These are phyloP conservation scores for Drosophila grimshawi DNA, from an alignment of 1,140 invertebrate genomes.

Conservation along the genomic window DNA sequence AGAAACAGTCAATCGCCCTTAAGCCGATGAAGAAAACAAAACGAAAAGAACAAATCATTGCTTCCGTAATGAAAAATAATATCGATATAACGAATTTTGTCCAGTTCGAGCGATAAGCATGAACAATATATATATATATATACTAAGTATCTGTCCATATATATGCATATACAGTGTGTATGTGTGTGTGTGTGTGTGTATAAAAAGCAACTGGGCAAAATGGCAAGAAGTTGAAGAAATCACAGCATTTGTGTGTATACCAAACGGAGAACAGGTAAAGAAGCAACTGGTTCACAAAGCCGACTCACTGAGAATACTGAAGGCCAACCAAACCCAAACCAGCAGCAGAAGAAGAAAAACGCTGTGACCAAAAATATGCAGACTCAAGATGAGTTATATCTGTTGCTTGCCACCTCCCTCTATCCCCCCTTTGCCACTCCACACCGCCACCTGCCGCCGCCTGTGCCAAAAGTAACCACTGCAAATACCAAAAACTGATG, in stretches of 20 bases:
- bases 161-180: background rate
- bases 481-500: constrained; percentile 38
- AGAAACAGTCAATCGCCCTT: constrained; percentile 8
- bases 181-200: constrained; percentile 35
- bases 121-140: constrained; percentile 11
- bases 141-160: background rate
- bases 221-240: constrained; percentile 51
- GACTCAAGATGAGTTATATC: constrained; percentile 39
- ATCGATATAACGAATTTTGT: constrained; percentile 51
- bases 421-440: background rate
- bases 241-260: constrained; percentile 41
- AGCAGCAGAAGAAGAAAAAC: constrained; percentile 10
- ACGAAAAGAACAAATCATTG: constrained; percentile 59
- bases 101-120: background rate
- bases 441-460: background rate
- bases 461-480: background rate
- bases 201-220: constrained; percentile 45
- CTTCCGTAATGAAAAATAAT: constrained; percentile 49
- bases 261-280: constrained; percentile 46
- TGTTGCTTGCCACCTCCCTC: background rate
- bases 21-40: constrained; percentile 38
- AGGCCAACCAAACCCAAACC: constrained; percentile 22
- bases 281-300: constrained; percentile 52
- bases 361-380: constrained; percentile 53
- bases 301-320: constrained; percentile 23